A percentile compares a stretch with the other conserved stretches of the same genome.
Conservation (phyloP, 2,888 invertebrate species). For the Morpho deidamia region DNA sequence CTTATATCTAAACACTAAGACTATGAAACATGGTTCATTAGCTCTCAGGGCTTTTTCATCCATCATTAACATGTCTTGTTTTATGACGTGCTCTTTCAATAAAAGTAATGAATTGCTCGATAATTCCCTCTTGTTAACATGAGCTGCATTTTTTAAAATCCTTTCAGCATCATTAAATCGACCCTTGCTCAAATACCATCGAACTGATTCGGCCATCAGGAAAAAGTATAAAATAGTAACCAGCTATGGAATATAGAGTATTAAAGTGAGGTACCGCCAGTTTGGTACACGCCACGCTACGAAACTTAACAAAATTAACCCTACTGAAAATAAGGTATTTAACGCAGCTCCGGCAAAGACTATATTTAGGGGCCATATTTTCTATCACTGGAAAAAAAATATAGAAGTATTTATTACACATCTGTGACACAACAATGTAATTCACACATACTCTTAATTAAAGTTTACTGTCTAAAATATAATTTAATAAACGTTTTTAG, state of each 20-base stretch:
- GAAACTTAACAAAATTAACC: constrained; percentile 81
- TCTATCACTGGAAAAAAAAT: constrained; percentile 79
- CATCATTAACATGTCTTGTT: constrained; percentile 35
- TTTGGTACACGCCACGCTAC: constrained; percentile 82
- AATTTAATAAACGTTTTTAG: no score
- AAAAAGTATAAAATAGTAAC: constrained; percentile 81
- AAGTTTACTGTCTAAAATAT: no score
- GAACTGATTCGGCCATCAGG: constrained; percentile 83
- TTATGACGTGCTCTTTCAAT: constrained; percentile 36
- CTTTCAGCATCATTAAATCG: constrained; percentile 80
- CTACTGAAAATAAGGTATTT: constrained; percentile 83
- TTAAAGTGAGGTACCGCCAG: constrained; percentile 82
- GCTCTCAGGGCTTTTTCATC: constrained; percentile 28
- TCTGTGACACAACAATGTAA: no score
- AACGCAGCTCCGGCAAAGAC: constrained; percentile 83
- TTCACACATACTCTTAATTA: no score
- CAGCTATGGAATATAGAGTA: constrained; percentile 83
- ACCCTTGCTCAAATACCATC: constrained; percentile 86
- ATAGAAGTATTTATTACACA: no score
- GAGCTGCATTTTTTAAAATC: constrained; percentile 80
- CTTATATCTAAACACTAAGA: constrained; percentile 45
- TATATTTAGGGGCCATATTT: constrained; percentile 82
- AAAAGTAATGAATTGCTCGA: constrained; percentile 44
- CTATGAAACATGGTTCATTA: constrained; percentile 49
- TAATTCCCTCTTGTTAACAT: constrained; percentile 70